Evolutionary conservation across 1,140 invertebrate genomes (phyloP), one percentile per base, ranked within the genome.

Genomic region (Paraescarpia echinospica): DNA sequence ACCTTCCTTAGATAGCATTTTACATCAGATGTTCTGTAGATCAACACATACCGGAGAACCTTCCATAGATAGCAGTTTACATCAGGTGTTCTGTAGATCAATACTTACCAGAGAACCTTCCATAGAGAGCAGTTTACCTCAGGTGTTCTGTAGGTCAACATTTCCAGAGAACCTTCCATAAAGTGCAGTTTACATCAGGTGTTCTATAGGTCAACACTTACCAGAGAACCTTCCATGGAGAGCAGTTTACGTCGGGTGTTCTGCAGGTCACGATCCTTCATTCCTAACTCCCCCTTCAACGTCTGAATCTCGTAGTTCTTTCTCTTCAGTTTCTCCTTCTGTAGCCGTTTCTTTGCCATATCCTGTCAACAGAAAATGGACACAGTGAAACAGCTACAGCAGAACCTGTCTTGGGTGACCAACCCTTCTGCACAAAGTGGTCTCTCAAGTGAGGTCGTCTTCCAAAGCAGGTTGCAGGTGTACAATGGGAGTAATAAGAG

Each of bases 221-320:
- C 59, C 59, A 77, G 59, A 77, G 59, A 27, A 22, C 59, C 27
- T 77, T 77, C 59, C 59, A 77, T 77, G 22, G 59, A 77, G 59
- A 77, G 59, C 59, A 77, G 9, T 27, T 77, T 77, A 77, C 59
- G 59, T 2, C 59, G 59, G 59, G 59, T 77, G 59, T 77, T 77
- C 59, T 33, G 91, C 41, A 95, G 93, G 90, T 94, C 91, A 51
- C 93, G 92, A 90, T 96, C 95, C 92, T 95, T 95, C 14, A 93
- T 93, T 88, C 94, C 94, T 35, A 96, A 92, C 93, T 96, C 95
- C 35, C 94, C 93, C 93, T 96, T 96, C 59, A 96, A 93, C n/a
- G 94, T 95, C 90, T 94, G 94, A 31, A 96, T 95, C 94, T 96
- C 95, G 92, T 96, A 96, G 90, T 96, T 95, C 93, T 95, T 96